These are phyloP conservation scores for Bellardia pandia DNA, from an alignment of 2,888 invertebrate genomes.

Conservation along the genomic window DNA sequence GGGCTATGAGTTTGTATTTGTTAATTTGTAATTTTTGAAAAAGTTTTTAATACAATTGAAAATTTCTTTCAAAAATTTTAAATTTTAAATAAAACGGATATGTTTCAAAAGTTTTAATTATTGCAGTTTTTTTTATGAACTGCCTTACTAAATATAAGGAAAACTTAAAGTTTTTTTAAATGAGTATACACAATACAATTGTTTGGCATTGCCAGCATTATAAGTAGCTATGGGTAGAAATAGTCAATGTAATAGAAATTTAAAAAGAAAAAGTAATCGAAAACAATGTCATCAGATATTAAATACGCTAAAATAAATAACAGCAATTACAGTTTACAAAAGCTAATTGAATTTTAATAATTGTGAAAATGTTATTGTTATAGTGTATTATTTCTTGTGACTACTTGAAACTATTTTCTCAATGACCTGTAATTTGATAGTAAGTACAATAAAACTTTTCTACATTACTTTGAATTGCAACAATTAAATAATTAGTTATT, in stretches of 20 bases:
- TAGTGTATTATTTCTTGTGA: neutral
- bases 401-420: no score
- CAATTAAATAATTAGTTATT: no score
- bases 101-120: neutral
- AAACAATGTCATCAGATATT: constrained; percentile 58
- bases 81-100: neutral
- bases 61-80: no score
- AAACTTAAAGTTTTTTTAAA: neutral
- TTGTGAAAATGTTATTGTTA: neutral
- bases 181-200: neutral
- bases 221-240: neutral
- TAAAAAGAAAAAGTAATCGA: constrained; percentile 37
- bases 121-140: neutral
- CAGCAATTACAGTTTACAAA: constrained; percentile 18
- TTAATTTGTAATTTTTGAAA: no score
- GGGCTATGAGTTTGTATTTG: no score
- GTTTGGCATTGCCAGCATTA: neutral
- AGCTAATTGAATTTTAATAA: constrained; percentile 57
- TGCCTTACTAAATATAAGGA: neutral
- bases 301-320: constrained; percentile 23
- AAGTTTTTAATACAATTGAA: no score
- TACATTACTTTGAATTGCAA: no score
- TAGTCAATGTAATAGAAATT: constrained; percentile 59
- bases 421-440: no score
- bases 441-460: no score